Conservation (phyloP, 1,140 invertebrate genomes). For the Subanguina moxae region DNA sequence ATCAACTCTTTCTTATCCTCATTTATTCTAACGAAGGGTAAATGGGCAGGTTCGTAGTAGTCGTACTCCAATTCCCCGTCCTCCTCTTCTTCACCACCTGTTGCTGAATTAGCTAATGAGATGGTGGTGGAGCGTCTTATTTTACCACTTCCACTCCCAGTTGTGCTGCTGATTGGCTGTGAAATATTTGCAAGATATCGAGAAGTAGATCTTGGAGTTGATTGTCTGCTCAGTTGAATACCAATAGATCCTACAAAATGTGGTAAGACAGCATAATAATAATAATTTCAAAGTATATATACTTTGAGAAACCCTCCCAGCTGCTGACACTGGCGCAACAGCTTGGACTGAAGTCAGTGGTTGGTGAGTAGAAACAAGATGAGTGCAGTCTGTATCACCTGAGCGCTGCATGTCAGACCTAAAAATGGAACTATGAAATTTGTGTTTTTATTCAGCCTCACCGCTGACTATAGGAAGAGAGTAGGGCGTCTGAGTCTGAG, state of each 20-base stretch:
- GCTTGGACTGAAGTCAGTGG: background rate
- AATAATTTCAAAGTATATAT: background rate
- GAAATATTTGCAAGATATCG: background rate
- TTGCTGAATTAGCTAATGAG: background rate
- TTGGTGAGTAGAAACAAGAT: background rate
- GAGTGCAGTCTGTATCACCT: conserved; percentile 7
- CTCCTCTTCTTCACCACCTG: conserved; percentile 7
- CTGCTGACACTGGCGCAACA: background rate
- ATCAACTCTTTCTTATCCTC: background rate
- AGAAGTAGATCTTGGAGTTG: conserved; percentile 5
- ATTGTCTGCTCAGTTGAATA: conserved; percentile 11
- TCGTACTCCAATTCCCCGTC: conserved; percentile 7
- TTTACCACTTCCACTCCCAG: background rate
- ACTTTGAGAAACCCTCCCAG: background rate
- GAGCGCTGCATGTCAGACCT: conserved; percentile 9
- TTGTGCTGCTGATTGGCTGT: too few species aligned
- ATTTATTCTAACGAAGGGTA: background rate
- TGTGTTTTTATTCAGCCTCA: background rate
- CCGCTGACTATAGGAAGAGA: background rate
- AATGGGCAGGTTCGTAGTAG: conserved; percentile 3
- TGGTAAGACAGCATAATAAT: too few species aligned
- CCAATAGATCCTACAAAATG: background rate
- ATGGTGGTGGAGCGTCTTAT: background rate
- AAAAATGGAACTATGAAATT: background rate
- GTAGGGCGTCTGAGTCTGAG: background rate